These are phyloP conservation scores for Drosophila buzzatii DNA, from an alignment of 2,888 invertebrate species.

Conservation along the genomic window DNA sequence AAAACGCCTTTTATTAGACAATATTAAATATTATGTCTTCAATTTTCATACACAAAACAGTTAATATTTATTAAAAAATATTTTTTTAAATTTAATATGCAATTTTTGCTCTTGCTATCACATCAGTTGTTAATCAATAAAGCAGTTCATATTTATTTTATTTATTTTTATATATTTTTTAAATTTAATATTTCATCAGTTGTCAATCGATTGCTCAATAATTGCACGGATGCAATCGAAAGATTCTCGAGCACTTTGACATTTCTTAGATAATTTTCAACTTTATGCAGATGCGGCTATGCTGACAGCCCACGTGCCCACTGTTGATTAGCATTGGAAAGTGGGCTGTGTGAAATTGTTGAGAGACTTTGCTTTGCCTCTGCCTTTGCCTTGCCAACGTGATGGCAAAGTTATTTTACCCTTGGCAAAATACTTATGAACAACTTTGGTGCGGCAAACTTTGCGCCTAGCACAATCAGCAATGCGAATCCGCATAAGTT, in stretches of 20 bases:
- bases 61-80: no score
- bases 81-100: no score
- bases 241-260: conserved; percentile 15
- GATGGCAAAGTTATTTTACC: conserved; percentile 70
- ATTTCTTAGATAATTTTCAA: conserved; percentile 6
- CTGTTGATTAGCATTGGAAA: conserved; percentile 56
- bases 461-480: conserved; percentile 65
- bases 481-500: conserved; percentile 47
- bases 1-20: no score
- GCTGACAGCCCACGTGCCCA: conserved; percentile 7
- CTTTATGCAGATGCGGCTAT: conserved; percentile 34
- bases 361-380: conserved; percentile 24
- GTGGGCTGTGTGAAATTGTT: conserved; percentile 38
- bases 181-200: neutral
- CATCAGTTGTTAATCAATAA: no score
- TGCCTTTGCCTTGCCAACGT: conserved; percentile 46
- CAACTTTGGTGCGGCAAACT: conserved; percentile 69
- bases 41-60: neutral
- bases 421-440: conserved; percentile 64
- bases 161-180: neutral
- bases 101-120: no score
- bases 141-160: neutral
- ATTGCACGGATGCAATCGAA: conserved; percentile 27
- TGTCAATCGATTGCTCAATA: conserved; percentile 16
- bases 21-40: neutral